Evolutionary conservation across 2,888 invertebrate species (phyloP).

Genomic region (Sisyra terminalis): DNA sequence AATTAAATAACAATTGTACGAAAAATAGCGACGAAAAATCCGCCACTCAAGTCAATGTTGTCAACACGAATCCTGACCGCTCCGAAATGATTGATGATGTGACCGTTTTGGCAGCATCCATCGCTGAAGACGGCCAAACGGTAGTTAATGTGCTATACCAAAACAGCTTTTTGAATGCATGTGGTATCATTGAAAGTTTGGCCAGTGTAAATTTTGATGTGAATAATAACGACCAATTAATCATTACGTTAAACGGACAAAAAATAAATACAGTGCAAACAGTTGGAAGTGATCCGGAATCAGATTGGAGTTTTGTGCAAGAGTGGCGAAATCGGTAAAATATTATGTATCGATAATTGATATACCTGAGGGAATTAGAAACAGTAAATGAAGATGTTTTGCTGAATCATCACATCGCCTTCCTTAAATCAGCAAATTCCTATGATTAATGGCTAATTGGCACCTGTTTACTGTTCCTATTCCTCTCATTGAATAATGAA

Average conservation of each 20-base stretch:
- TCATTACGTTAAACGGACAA: too few species aligned
- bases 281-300: conserved; percentile 27
- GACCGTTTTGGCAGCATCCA: conserved; percentile 17
- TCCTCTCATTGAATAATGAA: too few species aligned
- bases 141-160: conserved; percentile 23
- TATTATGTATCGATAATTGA: too few species aligned
- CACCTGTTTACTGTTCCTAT: too few species aligned
- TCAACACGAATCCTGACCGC: conserved; percentile 16
- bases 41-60: conserved; percentile 1
- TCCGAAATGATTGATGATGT: conserved; percentile 23
- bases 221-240: conserved; percentile 11
- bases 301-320: conserved; percentile 61
- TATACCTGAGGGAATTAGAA: too few species aligned
- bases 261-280: neutral
- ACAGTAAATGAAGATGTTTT: too few species aligned
- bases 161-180: conserved; percentile 23
- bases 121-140: conserved; percentile 20
- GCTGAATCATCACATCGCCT: too few species aligned
- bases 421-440: too few species aligned
- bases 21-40: neutral
- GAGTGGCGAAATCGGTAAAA: conserved; percentile 51
- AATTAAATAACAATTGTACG: conserved; percentile 4
- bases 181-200: conserved; percentile 22
- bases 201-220: neutral
- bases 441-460: too few species aligned